Percentiles rank a stretch among this genome's conserved stretches.
Evolutionary conservation across 2,797 vertebrate genomes (phyloP).

Genomic region (Heterohyrax brucei): DNA sequence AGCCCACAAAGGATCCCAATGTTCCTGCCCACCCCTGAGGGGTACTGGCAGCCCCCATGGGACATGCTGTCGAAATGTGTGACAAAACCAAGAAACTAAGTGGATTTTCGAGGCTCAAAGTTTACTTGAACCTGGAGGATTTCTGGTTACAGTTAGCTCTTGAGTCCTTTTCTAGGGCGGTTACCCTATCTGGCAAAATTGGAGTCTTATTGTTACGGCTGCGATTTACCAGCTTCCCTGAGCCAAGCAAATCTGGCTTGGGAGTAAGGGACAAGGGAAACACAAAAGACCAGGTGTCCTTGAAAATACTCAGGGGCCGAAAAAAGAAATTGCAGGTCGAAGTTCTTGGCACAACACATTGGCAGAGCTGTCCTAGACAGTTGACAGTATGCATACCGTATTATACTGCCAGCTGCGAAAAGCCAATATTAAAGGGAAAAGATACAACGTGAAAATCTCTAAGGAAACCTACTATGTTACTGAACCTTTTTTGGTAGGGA

Average conservation of each 20-base stretch:
- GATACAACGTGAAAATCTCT: not conserved
- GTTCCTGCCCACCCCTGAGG: fast-evolving
- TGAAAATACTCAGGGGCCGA: conserved; percentile 2
- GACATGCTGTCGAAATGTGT: not conserved
- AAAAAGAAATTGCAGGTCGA: not conserved
- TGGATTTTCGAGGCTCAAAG: not conserved
- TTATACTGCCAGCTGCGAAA: not conserved
- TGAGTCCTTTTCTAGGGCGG: not conserved
- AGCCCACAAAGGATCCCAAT: not conserved
- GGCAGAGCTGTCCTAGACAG: not conserved
- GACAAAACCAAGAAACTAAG: not conserved
- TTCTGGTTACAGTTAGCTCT: not conserved
- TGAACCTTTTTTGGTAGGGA: not conserved
- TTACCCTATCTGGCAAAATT: not conserved
- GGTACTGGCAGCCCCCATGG: fast-evolving
- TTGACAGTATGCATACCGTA: not conserved
- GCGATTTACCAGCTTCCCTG: not conserved
- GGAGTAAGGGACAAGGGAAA: not conserved
- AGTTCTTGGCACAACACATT: conserved; percentile 17
- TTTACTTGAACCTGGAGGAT: not conserved
- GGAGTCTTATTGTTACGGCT: not conserved
- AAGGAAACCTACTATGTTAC: not conserved
- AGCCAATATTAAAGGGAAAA: not conserved
- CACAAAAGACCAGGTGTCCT: not conserved
- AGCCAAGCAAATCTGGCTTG: conserved; percentile 1